These are phyloP conservation scores for Ommatoiulus sabulosus DNA, from an alignment of 2,888 invertebrate genomes.

Conservation along the genomic window DNA sequence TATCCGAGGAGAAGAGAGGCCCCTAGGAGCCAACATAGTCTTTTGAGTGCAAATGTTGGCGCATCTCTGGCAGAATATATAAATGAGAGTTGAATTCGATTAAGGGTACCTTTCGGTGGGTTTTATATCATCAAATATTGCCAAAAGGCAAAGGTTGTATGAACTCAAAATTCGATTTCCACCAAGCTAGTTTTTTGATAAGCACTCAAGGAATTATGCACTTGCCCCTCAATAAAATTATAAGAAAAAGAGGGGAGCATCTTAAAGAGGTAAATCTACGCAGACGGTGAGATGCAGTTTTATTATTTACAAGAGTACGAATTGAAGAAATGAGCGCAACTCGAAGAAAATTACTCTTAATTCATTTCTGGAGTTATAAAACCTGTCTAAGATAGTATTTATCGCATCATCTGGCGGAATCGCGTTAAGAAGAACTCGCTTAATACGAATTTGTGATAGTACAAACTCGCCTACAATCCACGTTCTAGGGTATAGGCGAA, in stretches of 20 bases:
- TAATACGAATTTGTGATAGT: not conserved
- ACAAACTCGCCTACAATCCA: too few species aligned
- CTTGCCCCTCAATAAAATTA: not conserved
- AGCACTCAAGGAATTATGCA: slow-evolving; percentile 8
- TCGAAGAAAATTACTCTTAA: too few species aligned
- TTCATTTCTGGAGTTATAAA: too few species aligned
- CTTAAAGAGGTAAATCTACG: not conserved
- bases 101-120: not conserved
- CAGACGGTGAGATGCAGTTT: not conserved
- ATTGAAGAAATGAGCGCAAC: not conserved
- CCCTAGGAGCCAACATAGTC: slow-evolving; percentile 40
- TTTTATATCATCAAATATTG: slow-evolving; percentile 26
- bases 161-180: slow-evolving; percentile 47
- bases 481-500: too few species aligned
- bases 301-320: not conserved
- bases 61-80: slow-evolving; percentile 13
- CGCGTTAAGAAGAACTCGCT: not conserved
- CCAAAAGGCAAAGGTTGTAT: slow-evolving; percentile 32
- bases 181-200: not conserved
- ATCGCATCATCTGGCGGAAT: not conserved
- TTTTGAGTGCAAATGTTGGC: slow-evolving; percentile 22
- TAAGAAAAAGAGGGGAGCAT: not conserved
- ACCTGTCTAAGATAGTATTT: too few species aligned
- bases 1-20: not conserved
- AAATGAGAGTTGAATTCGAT: slow-evolving; percentile 48